phyloP scores from a whole-genome alignment of 2,888 invertebrate species.

The Protophormia terraenovae region DNA sequence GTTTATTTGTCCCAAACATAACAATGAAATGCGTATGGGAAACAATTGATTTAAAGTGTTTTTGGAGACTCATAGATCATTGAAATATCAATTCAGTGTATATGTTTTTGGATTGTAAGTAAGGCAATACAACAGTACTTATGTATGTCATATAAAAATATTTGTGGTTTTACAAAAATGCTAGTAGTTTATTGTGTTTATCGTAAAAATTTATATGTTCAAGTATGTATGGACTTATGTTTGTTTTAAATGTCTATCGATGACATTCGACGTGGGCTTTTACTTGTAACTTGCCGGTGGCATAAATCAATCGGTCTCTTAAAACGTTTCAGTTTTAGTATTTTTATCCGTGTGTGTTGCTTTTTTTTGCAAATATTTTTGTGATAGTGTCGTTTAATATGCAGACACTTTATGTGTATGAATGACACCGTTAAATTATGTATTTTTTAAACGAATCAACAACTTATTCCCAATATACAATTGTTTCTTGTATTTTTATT shows the following conservation, averaged over 20 bases:
- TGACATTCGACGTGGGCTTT: constrained; percentile 67
- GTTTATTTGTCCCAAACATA: not conserved
- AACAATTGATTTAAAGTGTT: constrained; percentile 23
- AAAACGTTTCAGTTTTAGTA: constrained; percentile 59
- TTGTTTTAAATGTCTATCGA: constrained; percentile 57
- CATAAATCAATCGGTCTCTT: constrained; percentile 68
- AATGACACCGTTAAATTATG: constrained; percentile 67
- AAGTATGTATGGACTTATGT: constrained; percentile 35
- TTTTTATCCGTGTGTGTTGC: constrained; percentile 7
- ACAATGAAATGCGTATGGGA: constrained; percentile 32
- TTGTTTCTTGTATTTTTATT: constrained; percentile 17
- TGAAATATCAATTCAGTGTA: constrained; percentile 50
- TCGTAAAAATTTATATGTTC: not conserved
- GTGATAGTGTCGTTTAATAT: constrained; percentile 70
- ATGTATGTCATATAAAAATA: constrained; percentile 1
- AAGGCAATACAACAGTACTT: not conserved
- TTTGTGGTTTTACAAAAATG: constrained; percentile 12
- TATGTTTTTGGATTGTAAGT: not conserved
- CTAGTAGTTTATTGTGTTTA: constrained; percentile 8
- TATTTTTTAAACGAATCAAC: constrained; percentile 52
- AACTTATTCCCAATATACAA: constrained; percentile 54
- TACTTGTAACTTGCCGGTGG: constrained; percentile 67
- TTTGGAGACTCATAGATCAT: constrained; percentile 57
- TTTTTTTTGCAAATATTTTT: constrained; percentile 62
- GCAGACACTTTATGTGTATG: constrained; percentile 65